Conservation (phyloP, 2,113 vertebrate species). For the Girardinichthys multiradiatus region DNA sequence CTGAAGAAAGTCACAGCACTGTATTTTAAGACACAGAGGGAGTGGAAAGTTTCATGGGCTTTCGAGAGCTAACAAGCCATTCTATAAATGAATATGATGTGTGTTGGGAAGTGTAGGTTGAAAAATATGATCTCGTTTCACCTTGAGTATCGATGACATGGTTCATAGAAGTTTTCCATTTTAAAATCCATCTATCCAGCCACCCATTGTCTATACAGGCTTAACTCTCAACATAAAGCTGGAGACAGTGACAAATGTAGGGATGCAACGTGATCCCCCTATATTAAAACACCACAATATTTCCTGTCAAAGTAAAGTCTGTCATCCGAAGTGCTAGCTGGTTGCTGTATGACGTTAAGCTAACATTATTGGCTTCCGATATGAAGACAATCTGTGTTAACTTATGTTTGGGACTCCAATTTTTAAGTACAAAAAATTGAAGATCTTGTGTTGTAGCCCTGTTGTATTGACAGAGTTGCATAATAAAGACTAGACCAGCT, state of each 20-base stretch:
- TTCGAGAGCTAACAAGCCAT: conserved; percentile 36
- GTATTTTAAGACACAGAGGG: conserved; percentile 36
- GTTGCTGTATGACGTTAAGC: neutral
- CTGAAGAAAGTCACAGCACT: conserved; percentile 3
- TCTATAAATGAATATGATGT: neutral
- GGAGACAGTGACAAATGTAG: neutral
- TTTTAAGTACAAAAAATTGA: too few species aligned
- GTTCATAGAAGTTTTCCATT: conserved; percentile 28
- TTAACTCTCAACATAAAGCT: neutral
- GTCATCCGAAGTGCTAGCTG: neutral
- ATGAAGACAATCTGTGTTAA: too few species aligned
- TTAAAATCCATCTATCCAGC: conserved; percentile 14
- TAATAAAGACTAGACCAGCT: too few species aligned
- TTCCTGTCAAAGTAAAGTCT: too few species aligned
- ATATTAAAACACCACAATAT: too few species aligned
- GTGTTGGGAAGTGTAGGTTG: conserved; percentile 13
- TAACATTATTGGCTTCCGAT: too few species aligned
- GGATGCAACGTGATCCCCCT: too few species aligned
- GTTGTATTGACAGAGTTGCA: too few species aligned
- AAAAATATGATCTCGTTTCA: neutral
- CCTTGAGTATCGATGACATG: neutral
- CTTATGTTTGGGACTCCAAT: too few species aligned
- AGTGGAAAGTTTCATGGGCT: conserved; percentile 47
- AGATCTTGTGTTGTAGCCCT: too few species aligned
- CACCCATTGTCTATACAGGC: neutral